These are phyloP conservation scores for Archaeoteleia sp. DNA, from an alignment of 2,888 invertebrate species.

Conservation along the genomic window DNA sequence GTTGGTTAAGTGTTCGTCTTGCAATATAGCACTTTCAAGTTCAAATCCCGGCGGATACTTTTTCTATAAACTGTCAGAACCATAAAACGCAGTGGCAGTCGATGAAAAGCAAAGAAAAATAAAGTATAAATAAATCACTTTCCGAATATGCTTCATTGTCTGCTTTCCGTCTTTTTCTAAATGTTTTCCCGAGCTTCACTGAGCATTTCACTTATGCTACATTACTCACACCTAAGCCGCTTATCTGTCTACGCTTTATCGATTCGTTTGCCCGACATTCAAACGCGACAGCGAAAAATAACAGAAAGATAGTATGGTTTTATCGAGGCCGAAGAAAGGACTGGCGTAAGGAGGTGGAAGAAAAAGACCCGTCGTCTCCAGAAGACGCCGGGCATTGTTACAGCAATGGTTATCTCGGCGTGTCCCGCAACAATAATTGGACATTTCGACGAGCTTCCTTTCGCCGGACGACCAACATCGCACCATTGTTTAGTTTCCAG, in stretches of 20 bases:
- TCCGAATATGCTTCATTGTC: too few relatives aligned
- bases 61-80: too few relatives aligned
- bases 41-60: too few relatives aligned
- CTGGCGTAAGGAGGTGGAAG: slow-evolving; percentile 37
- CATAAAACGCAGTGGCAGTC: too few relatives aligned
- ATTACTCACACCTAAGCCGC: slow-evolving; percentile 51
- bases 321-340: slow-evolving; percentile 34
- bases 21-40: too few relatives aligned
- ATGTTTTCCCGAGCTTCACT: slow-evolving; percentile 38
- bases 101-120: too few relatives aligned
- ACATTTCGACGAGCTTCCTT: slow-evolving; percentile 48
- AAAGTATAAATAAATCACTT: too few relatives aligned
- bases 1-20: too few relatives aligned
- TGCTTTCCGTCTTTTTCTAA: slow-evolving; percentile 21
- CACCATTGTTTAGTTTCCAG: slow-evolving; percentile 34
- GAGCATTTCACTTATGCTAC: slow-evolving; percentile 48
- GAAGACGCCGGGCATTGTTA: slow-evolving; percentile 41
- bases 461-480: slow-evolving; percentile 25
- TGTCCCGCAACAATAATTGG: slow-evolving; percentile 50
- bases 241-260: slow-evolving; percentile 51
- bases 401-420: slow-evolving; percentile 40
- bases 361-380: slow-evolving; percentile 41
- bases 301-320: slow-evolving; percentile 45
- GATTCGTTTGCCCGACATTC: slow-evolving; percentile 51
- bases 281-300: slow-evolving; percentile 48